Evolutionary conservation across 2,113 vertebrate genomes (phyloP).

Genomic region (Colaptes auratus): DNA sequence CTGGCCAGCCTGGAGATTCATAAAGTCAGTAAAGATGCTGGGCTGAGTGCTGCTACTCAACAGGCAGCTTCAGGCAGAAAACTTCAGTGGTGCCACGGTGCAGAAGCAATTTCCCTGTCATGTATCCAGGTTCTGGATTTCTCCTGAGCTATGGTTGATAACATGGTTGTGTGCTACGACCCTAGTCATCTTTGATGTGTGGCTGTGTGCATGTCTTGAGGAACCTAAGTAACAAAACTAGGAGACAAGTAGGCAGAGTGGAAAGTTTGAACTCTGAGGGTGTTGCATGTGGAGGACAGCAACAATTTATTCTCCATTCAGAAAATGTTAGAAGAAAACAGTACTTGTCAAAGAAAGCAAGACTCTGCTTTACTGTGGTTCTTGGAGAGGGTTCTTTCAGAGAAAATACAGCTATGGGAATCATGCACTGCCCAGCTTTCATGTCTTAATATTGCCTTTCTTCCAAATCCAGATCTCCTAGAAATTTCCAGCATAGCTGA

Average conservation of each 20-base stretch:
- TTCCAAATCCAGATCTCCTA: not conserved
- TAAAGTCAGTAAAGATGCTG: not conserved
- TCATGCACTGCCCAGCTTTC: not conserved
- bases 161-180: accelerated
- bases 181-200: not conserved
- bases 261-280: not conserved
- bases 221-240: not conserved
- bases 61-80: not conserved
- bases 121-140: not conserved
- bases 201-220: not conserved
- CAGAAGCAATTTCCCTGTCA: not conserved
- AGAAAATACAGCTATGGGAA: not conserved
- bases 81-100: not conserved
- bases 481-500: not conserved
- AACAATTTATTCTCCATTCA: not conserved
- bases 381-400: not conserved
- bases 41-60: not conserved
- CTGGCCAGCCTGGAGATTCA: not conserved
- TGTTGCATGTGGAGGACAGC: not conserved
- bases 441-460: not conserved
- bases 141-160: not conserved
- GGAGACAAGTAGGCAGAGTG: not conserved
- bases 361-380: not conserved
- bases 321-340: not conserved
- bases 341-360: not conserved